Conservation (phyloP, 2,113 vertebrate species). For the Lathamus discolor region DNA sequence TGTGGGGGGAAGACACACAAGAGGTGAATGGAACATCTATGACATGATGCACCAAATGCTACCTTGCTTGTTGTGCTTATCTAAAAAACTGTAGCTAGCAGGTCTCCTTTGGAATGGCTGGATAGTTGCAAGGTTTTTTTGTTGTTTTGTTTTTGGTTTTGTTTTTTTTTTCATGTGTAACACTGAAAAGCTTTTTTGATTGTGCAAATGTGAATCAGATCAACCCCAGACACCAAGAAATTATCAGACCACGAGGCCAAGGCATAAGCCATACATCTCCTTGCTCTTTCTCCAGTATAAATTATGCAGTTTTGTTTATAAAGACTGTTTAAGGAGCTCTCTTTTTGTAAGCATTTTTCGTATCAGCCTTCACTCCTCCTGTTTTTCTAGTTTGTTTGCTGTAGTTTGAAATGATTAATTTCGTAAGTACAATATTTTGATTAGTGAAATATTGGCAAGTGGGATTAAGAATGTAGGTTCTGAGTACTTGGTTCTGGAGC, state of each 20-base stretch:
- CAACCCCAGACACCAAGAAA: not conserved
- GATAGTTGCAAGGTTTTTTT: not conserved
- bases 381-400: not conserved
- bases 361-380: not conserved
- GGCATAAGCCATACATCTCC: not conserved
- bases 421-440: not conserved
- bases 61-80: not conserved
- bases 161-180: not conserved
- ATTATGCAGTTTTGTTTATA: slow-evolving; percentile 20
- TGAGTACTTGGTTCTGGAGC: not conserved
- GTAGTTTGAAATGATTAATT: not conserved
- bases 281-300: not conserved
- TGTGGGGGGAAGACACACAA: not conserved
- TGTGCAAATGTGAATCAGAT: slow-evolving; percentile 26
- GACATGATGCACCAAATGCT: not conserved
- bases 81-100: not conserved
- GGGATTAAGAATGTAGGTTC: not conserved
- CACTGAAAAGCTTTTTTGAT: slow-evolving; percentile 27
- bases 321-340: not conserved
- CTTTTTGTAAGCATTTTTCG: not conserved
- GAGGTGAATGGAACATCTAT: not conserved
- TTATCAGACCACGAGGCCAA: slow-evolving; percentile 1
- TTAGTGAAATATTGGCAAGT: not conserved
- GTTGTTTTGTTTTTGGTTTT: no score
- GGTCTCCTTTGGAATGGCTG: not conserved